phyloP scores from a whole-genome alignment of 2,888 invertebrate species.

The Tribolium freemani region DNA sequence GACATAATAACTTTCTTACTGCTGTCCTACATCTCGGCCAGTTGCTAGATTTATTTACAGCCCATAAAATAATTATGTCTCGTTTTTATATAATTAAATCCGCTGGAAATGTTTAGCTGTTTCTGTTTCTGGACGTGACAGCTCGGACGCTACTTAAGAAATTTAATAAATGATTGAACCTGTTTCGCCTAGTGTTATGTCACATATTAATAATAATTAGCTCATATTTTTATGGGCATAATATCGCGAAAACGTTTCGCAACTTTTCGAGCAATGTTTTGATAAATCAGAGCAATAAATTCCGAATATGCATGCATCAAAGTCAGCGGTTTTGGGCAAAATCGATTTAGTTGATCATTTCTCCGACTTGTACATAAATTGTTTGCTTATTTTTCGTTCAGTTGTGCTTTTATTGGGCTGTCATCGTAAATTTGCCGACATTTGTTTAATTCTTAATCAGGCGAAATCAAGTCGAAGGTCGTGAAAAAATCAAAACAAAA shows the following conservation, averaged over 20 bases:
- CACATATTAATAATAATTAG: conserved; percentile 25
- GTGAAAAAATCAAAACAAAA: too few species aligned
- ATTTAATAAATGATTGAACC: conserved; percentile 29
- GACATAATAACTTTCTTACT: neutral
- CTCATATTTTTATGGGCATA: conserved; percentile 7
- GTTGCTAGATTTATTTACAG: neutral
- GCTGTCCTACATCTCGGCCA: neutral
- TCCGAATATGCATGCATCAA: too few species aligned
- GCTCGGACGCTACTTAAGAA: conserved; percentile 24
- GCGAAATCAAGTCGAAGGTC: too few species aligned
- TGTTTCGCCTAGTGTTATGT: conserved; percentile 27
- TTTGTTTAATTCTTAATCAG: too few species aligned
- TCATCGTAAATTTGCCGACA: too few species aligned
- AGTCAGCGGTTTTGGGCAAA: too few species aligned
- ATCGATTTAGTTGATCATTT: too few species aligned
- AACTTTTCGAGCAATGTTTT: too few species aligned
- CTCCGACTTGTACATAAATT: too few species aligned
- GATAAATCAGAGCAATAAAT: too few species aligned
- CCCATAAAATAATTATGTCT: conserved; percentile 2
- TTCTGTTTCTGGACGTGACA: conserved; percentile 11
- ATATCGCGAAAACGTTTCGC: neutral
- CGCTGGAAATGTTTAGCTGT: conserved; percentile 13
- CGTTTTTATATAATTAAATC: conserved; percentile 18
- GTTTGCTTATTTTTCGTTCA: too few species aligned
- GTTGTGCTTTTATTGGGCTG: too few species aligned